Conservation (phyloP, 1,140 invertebrate genomes). For the Pogonomyrmex californicus region DNA sequence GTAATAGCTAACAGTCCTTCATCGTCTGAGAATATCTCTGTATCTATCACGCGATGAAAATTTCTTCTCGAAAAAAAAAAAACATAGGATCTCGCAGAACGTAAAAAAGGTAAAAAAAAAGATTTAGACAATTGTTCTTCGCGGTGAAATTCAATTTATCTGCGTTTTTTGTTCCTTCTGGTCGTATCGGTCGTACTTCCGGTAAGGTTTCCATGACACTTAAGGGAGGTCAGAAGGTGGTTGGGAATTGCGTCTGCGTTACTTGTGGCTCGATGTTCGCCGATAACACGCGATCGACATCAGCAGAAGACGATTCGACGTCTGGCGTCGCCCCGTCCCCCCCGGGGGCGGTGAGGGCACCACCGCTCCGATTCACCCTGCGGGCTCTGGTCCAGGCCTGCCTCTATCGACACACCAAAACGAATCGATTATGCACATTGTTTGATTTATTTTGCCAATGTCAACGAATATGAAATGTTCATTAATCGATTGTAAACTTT, state of each 20-base stretch:
- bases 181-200: not conserved
- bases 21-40: not conserved
- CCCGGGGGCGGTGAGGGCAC: constrained; percentile 85
- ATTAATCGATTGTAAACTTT: not conserved
- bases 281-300: constrained; percentile 78
- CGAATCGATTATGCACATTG: not conserved
- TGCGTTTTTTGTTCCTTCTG: not conserved
- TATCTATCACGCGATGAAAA: not conserved
- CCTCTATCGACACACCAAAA: constrained; percentile 82
- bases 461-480: not conserved
- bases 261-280: constrained; percentile 65
- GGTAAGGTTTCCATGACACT: constrained; percentile 29
- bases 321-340: constrained; percentile 73
- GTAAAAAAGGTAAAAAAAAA: not conserved
- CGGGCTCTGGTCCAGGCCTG: constrained; percentile 88
- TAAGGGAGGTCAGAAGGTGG: constrained; percentile 54
- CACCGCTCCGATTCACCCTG: constrained; percentile 87
- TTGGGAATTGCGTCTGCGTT: constrained; percentile 64
- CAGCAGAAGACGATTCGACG: constrained; percentile 77
- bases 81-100: not conserved
- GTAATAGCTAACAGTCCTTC: not conserved
- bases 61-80: not conserved
- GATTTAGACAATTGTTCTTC: constrained; percentile 4
- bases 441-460: constrained; percentile 9
- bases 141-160: not conserved